Evolutionary conservation across 2,797 vertebrate genomes (phyloP).

Genomic region (Pseudochirops cupreus): DNA sequence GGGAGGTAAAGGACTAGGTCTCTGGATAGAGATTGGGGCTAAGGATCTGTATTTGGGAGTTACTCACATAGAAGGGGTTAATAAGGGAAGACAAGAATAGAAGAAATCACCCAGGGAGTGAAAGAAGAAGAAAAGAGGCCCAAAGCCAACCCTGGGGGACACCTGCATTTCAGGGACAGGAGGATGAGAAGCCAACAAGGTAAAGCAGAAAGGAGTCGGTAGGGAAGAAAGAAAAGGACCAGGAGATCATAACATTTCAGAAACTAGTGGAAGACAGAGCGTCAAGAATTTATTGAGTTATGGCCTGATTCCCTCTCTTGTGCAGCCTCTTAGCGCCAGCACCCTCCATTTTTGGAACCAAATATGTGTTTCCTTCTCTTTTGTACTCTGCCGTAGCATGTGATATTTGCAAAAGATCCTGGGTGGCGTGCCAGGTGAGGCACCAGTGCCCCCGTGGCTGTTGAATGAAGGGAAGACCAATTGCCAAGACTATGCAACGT

Average conservation of each 20-base stretch:
- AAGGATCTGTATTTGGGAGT: background rate
- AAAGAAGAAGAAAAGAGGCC: background rate
- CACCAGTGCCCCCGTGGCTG: background rate
- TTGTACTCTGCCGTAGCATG: background rate
- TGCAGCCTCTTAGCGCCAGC: background rate
- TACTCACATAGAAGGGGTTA: background rate
- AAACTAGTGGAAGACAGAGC: background rate
- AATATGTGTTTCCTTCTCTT: background rate
- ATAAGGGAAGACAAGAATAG: background rate
- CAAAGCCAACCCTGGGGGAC: background rate
- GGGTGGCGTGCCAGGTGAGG: background rate
- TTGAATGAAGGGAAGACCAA: background rate
- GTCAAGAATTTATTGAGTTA: background rate
- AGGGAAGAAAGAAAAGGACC: background rate
- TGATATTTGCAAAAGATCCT: background rate
- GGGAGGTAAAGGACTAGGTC: background rate
- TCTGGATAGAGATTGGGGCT: background rate
- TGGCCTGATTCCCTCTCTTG: background rate
- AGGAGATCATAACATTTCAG: background rate
- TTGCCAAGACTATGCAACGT: fast-evolving
- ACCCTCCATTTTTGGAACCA: background rate
- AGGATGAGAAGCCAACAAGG: background rate
- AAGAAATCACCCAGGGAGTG: background rate
- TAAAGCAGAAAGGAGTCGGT: background rate
- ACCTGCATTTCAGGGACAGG: background rate